A percentile compares a stretch with the other conserved stretches of the same genome.
phyloP scores from a whole-genome alignment of 2,888 invertebrate species.

The Rhopalosiphum nymphaeae region DNA sequence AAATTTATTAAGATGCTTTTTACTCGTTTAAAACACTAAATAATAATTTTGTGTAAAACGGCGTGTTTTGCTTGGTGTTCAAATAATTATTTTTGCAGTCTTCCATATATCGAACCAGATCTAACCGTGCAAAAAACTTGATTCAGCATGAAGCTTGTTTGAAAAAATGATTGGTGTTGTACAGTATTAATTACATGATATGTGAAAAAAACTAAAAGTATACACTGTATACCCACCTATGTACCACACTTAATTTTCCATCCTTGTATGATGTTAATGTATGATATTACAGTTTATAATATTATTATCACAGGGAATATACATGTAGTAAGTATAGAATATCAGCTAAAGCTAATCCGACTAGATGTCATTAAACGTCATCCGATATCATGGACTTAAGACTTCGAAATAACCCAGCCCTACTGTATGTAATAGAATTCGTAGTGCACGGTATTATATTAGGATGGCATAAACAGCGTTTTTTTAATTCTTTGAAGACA shows the following conservation, averaged over 20 bases:
- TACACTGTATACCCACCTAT: not conserved
- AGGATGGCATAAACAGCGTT: not conserved
- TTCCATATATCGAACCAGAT: too few species aligned
- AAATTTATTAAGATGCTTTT: not conserved
- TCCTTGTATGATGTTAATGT: not conserved
- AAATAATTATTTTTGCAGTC: not conserved
- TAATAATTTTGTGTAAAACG: not conserved
- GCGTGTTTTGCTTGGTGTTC: not conserved
- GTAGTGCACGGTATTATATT: not conserved
- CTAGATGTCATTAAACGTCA: not conserved
- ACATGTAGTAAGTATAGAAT: not conserved
- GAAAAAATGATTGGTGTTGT: not conserved
- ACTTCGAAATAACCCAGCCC: not conserved
- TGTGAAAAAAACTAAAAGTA: not conserved
- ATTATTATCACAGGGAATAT: not conserved
- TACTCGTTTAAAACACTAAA: not conserved
- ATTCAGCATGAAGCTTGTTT: not conserved
- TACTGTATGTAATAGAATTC: not conserved
- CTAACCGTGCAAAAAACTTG: not conserved
- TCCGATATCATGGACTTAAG: slow-evolving; percentile 11
- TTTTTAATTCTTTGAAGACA: not conserved
- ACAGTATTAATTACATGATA: not conserved
- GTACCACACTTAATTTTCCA: not conserved
- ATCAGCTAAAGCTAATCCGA: not conserved
- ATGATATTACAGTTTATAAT: not conserved